Conservation (phyloP, 2,113 vertebrate genomes). For the Limanda limanda region DNA sequence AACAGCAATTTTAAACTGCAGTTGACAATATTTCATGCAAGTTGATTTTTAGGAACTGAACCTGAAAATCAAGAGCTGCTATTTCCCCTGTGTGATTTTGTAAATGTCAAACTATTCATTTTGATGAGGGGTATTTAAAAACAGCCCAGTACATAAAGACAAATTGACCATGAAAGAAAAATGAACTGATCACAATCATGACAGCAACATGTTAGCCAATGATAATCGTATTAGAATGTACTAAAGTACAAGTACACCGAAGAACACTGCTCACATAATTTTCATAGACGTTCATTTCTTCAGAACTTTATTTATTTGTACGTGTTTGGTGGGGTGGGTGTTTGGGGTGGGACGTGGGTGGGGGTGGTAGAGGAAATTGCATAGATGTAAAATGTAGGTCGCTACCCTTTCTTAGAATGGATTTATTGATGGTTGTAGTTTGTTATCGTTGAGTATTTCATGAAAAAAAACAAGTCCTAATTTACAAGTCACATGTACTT, state of each 20-base stretch:
- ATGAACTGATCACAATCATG: not conserved
- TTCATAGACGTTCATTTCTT: conserved; percentile 38
- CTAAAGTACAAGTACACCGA: conserved; percentile 30
- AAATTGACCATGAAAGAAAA: not conserved
- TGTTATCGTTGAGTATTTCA: conserved; percentile 39
- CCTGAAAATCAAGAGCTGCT: not conserved
- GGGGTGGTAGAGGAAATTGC: conserved; percentile 26
- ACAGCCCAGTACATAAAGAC: not conserved
- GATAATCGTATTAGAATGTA: conserved; percentile 18
- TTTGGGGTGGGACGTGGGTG: conserved; percentile 1
- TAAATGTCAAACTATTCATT: not conserved
- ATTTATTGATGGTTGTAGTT: conserved; percentile 40
- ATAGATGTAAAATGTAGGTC: conserved; percentile 54
- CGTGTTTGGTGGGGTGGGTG: conserved; percentile 16
- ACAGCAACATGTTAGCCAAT: conserved; percentile 8
- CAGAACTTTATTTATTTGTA: conserved; percentile 66
- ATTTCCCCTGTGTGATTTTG: not conserved
- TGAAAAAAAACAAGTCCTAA: conserved; percentile 28
- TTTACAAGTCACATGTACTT: conserved; percentile 50
- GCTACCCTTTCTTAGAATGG: conserved; percentile 39
- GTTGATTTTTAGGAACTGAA: not conserved
- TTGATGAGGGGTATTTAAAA: not conserved
- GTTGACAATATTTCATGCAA: conserved; percentile 1
- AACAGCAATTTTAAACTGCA: not conserved
- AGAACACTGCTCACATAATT: conserved; percentile 36